A percentile compares a stretch with the other conserved stretches of the same genome.
These are phyloP conservation scores for Clytia hemisphaerica DNA, from an alignment of 30 jellyfish, hydroid and myxozoan genomes.

Conservation along the genomic window DNA sequence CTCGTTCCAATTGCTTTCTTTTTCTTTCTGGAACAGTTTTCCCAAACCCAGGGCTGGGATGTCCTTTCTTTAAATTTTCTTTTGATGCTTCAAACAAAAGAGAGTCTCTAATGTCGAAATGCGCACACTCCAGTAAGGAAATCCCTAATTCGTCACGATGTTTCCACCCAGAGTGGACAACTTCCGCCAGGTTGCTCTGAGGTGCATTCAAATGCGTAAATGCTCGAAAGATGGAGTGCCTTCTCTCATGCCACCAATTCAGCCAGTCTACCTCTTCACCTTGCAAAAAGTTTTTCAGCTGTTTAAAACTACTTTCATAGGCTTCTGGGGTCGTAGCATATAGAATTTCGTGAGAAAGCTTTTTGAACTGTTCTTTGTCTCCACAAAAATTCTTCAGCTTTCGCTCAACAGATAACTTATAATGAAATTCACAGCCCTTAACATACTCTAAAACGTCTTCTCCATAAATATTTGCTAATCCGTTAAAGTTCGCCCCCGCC, in stretches of 20 bases:
- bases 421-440: constrained; percentile 1
- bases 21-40: neutral
- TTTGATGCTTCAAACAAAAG: neutral
- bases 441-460: neutral
- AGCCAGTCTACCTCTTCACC: neutral
- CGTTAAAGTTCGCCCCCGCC: constrained; percentile 5
- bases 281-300: neutral
- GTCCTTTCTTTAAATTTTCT: neutral
- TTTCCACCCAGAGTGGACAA: constrained; percentile 8
- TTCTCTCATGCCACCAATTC: constrained; percentile 1
- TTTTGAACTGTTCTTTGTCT: neutral
- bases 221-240: neutral
- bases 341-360: neutral
- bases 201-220: neutral
- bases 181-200: constrained; percentile 1
- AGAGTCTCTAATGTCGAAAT: neutral
- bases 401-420: neutral
- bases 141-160: neutral
- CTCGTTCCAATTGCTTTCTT: neutral
- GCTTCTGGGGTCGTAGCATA: neutral
- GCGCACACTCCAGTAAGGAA: neutral
- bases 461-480: neutral
- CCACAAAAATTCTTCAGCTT: neutral
- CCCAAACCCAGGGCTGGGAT: neutral
- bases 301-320: constrained; percentile 2